Evolutionary conservation across 2,113 vertebrate species (phyloP).

Genomic region (Eretmochelys imbricata): DNA sequence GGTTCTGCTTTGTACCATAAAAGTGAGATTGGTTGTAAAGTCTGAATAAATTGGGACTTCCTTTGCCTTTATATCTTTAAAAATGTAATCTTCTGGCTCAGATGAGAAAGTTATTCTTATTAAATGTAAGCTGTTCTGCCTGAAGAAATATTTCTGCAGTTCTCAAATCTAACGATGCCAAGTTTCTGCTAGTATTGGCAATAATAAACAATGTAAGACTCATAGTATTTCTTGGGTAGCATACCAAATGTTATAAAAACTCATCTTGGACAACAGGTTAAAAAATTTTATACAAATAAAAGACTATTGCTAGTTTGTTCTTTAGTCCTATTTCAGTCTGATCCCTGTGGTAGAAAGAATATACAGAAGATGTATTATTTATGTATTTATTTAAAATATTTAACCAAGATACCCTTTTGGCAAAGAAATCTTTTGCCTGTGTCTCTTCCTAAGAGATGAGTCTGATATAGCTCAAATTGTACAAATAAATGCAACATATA

Average conservation of each 20-base stretch:
- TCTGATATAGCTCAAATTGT: conserved; percentile 6
- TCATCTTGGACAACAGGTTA: conserved; percentile 59
- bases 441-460: conserved; percentile 28
- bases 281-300: conserved; percentile 75
- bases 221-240: conserved; percentile 64
- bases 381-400: conserved; percentile 68
- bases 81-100: conserved; percentile 44
- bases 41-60: conserved; percentile 50
- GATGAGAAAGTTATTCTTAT: conserved; percentile 48
- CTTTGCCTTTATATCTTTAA: conserved; percentile 26
- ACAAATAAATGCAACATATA: conserved; percentile 42
- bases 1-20: conserved; percentile 49
- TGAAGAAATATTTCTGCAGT: conserved; percentile 52
- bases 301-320: conserved; percentile 36
- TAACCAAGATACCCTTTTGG: conserved; percentile 54
- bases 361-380: conserved; percentile 49
- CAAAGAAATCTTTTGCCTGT: conserved; percentile 51
- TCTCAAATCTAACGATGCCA: conserved; percentile 39
- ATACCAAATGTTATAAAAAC: conserved; percentile 68
- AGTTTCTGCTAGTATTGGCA: conserved; percentile 50
- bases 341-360: conserved; percentile 63
- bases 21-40: conserved; percentile 61
- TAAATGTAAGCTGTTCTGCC: conserved; percentile 69
- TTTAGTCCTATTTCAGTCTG: conserved; percentile 30
- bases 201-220: conserved; percentile 60